Conservation (phyloP, 2,113 vertebrate genomes). For the Hemicordylus capensis region DNA sequence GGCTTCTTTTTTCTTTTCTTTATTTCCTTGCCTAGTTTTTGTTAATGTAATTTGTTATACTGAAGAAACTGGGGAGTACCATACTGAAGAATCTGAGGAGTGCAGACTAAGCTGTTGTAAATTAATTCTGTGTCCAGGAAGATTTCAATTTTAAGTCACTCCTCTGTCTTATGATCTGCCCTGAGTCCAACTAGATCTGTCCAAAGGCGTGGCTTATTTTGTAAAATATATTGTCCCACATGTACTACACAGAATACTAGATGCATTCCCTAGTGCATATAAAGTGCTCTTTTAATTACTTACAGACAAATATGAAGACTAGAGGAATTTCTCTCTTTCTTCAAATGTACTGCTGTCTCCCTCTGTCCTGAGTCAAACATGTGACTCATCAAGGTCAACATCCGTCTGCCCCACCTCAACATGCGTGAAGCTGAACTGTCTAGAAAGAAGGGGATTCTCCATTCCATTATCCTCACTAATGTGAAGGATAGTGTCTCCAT, state of each 20-base stretch:
- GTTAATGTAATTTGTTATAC: conserved; percentile 31
- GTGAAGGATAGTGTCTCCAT: conserved; percentile 81
- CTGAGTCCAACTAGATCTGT: conserved; percentile 55
- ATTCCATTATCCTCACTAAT: conserved; percentile 88
- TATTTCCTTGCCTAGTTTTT: conserved; percentile 24
- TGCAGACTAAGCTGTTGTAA: conserved; percentile 34
- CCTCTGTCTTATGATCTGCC: conserved; percentile 41
- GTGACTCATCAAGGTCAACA: conserved; percentile 87
- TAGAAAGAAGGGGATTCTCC: conserved; percentile 90
- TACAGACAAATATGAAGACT: conserved; percentile 10
- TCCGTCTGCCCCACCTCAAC: conserved; percentile 82
- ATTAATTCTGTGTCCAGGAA: conserved; percentile 13
- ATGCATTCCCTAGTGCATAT: conserved; percentile 48
- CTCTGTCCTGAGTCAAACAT: conserved; percentile 74
- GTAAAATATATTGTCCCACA: conserved; percentile 31
- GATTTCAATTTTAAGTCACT: conserved; percentile 46
- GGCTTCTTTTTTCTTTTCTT: too few relatives aligned
- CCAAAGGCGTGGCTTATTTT: conserved; percentile 43
- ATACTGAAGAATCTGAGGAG: too few relatives aligned
- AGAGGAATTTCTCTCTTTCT: conserved; percentile 10
- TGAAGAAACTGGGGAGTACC: conserved; percentile 34
- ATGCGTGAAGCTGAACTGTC: conserved; percentile 73
- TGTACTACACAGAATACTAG: conserved; percentile 2
- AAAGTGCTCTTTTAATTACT: conserved; percentile 71
- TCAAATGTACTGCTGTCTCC: background rate